phyloP scores from a whole-genome alignment of 2,888 invertebrate genomes.

The Gymnosoma rotundatum region DNA sequence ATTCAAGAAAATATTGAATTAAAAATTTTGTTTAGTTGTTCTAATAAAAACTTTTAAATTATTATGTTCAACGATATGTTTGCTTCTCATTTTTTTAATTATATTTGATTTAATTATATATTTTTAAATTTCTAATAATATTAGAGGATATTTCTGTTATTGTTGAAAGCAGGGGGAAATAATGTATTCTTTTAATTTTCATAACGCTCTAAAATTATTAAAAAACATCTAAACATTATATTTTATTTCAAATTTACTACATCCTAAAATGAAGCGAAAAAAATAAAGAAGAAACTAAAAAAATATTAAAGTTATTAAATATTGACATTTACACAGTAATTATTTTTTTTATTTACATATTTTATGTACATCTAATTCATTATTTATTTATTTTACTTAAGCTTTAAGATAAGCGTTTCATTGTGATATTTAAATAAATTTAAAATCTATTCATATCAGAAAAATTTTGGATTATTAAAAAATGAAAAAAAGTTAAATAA shows the following conservation, averaged over 20 bases:
- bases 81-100: constrained; percentile 59
- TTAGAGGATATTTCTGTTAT: constrained; percentile 32
- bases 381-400: constrained; percentile 9
- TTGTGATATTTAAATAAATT: too few species aligned
- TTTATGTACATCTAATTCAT: constrained; percentile 49
- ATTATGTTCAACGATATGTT: constrained; percentile 68
- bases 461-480: too few species aligned
- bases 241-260: constrained; percentile 34
- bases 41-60: constrained; percentile 34
- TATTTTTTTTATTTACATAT: constrained; percentile 7
- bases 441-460: too few species aligned
- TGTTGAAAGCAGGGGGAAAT: constrained; percentile 46
- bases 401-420: too few species aligned
- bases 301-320: constrained; percentile 21
- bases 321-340: constrained; percentile 58
- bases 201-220: constrained; percentile 23
- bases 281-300: constrained; percentile 9
- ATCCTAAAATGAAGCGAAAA: constrained; percentile 21
- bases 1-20: not conserved
- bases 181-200: constrained; percentile 9
- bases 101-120: constrained; percentile 13
- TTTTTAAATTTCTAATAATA: constrained; percentile 45
- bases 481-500: too few species aligned
- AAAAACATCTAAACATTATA: constrained; percentile 26
- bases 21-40: constrained; percentile 9